A percentile compares a stretch with the other conserved stretches of the same genome.
These are phyloP conservation scores for Cochlearius cochlearius DNA, from an alignment of 2,113 vertebrate genomes.

Conservation along the genomic window DNA sequence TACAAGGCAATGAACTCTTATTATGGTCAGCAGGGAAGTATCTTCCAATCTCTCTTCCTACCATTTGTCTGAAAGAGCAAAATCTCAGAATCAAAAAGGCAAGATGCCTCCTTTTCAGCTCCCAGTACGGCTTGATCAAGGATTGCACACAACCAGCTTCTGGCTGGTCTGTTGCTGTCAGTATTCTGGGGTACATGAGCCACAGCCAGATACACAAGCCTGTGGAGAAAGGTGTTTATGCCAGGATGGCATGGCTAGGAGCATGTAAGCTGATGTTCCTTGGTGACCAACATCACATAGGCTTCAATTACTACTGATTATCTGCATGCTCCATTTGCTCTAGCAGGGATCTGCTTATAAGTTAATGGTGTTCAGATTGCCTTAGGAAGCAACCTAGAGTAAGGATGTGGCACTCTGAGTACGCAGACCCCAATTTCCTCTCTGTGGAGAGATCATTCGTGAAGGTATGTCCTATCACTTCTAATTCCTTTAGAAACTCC, in stretches of 20 bases:
- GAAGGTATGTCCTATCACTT: background rate
- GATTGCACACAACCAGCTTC: background rate
- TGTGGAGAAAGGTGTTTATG: background rate
- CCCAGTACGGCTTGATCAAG: background rate
- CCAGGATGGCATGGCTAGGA: background rate
- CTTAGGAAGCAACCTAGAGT: background rate
- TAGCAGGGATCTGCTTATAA: background rate
- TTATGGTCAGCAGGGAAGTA: background rate
- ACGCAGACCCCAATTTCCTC: background rate
- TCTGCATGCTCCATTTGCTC: background rate
- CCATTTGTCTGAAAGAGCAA: background rate
- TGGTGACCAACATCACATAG: background rate
- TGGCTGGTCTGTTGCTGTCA: background rate
- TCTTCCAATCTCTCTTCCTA: background rate
- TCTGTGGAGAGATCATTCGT: background rate
- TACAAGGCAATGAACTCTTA: background rate
- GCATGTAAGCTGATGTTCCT: background rate
- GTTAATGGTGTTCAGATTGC: background rate
- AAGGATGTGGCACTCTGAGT: background rate
- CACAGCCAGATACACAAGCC: background rate
- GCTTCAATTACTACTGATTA: background rate
- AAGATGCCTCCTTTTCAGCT: background rate
- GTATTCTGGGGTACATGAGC: rapidly evolving
- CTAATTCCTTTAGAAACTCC: background rate
- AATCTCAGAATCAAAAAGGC: background rate